Conservation (phyloP, 2,113 vertebrate genomes). For the Colistium nudipinnis region DNA sequence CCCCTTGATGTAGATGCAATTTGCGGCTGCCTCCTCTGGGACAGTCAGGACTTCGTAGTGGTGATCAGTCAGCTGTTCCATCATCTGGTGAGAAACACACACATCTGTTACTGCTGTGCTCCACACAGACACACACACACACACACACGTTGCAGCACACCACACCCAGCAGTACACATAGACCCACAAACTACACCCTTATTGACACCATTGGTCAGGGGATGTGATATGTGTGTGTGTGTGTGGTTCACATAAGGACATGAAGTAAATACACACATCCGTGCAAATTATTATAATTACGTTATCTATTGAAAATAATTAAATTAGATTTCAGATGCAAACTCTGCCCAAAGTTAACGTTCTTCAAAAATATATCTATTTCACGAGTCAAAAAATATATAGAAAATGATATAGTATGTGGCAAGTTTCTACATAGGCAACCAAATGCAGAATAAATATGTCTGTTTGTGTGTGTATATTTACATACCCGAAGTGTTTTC, state of each 20-base stretch:
- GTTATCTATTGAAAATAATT: too few species aligned
- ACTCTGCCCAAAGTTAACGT: too few species aligned
- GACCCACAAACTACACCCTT: constrained; percentile 1
- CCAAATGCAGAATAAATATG: too few species aligned
- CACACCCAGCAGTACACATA: constrained; percentile 35
- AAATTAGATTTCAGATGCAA: too few species aligned
- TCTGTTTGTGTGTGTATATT: too few species aligned
- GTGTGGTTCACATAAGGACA: constrained; percentile 15
- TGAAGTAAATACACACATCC: background rate
- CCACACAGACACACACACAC: constrained; percentile 11
- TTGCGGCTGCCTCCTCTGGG: constrained; percentile 86
- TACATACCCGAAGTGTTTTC: constrained; percentile 86
- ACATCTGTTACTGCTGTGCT: background rate
- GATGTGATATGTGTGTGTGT: background rate
- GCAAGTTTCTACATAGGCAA: too few species aligned
- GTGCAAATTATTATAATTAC: too few species aligned
- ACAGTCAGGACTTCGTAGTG: constrained; percentile 89
- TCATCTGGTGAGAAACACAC: constrained; percentile 80
- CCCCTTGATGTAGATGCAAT: constrained; percentile 88
- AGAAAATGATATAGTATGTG: too few species aligned
- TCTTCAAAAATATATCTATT: too few species aligned
- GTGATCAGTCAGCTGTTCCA: constrained; percentile 91
- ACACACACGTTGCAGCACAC: background rate
- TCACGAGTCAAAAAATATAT: too few species aligned
- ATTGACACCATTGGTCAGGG: constrained; percentile 22